Evolutionary conservation across 2,113 vertebrate genomes (phyloP).

Genomic region (Odobenus rosmarus): DNA sequence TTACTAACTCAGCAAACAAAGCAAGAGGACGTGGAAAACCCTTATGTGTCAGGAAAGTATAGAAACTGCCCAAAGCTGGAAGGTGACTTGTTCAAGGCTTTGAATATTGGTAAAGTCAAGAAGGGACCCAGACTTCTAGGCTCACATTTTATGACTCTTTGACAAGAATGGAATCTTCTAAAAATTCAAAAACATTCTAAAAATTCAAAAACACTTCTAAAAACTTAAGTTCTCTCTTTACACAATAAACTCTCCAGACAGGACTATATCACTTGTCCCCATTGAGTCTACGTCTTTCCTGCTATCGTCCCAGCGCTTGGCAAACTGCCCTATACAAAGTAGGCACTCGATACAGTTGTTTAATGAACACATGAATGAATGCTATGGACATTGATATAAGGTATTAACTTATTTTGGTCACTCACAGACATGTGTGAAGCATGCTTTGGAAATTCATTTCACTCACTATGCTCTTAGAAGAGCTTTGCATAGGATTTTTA

Average conservation of each 20-base stretch:
- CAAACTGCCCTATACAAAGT: background rate
- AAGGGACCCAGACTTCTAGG: background rate
- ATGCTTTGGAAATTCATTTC: background rate
- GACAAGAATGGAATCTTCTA: background rate
- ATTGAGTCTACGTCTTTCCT: background rate
- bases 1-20: slow-evolving; percentile 46
- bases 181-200: background rate
- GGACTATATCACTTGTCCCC: background rate
- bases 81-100: slow-evolving; percentile 14
- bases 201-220: background rate
- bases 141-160: background rate
- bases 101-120: background rate
- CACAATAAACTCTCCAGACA: background rate
- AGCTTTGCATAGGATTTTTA: background rate
- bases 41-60: background rate
- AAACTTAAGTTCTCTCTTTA: background rate
- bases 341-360: background rate
- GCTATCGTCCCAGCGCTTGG: background rate
- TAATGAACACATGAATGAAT: background rate
- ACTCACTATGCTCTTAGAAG: background rate
- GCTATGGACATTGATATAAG: background rate
- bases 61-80: background rate
- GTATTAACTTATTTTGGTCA: background rate
- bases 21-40: background rate
- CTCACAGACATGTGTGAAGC: background rate